Evolutionary conservation across 2,113 vertebrate species (phyloP).

Genomic region (Anarhynchus alexandrinus): DNA sequence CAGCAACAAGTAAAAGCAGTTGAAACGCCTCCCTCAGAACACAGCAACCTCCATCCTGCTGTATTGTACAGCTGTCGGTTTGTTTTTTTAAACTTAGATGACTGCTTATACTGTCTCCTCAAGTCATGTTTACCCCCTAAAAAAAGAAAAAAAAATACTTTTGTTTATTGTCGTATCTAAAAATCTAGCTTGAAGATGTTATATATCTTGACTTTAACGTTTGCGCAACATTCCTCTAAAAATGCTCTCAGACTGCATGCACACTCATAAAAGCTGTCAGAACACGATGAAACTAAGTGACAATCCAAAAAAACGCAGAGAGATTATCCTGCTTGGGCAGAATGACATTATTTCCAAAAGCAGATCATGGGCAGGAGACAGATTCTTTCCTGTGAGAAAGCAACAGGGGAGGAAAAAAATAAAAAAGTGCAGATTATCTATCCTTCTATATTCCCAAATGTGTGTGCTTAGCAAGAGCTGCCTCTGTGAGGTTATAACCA

Average conservation of each 20-base stretch:
- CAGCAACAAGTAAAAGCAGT: not conserved
- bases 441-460: not conserved
- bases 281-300: not conserved
- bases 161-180: not conserved
- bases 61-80: not conserved
- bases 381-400: not conserved
- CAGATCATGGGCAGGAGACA: not conserved
- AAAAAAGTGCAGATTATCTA: not conserved
- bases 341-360: not conserved
- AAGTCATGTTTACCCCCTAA: not conserved
- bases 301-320: not conserved
- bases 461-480: not conserved
- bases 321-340: not conserved
- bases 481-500: not conserved
- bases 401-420: not conserved
- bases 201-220: not conserved
- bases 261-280: not conserved
- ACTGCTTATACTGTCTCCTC: not conserved
- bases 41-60: not conserved
- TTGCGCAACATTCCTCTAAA: not conserved
- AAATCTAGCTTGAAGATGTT: not conserved
- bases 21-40: not conserved
- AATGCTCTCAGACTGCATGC: not conserved
- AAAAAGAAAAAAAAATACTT: not conserved
- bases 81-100: not conserved